Evolutionary conservation across 1,140 invertebrate genomes (phyloP).

Genomic region (Chrysopa pallens): DNA sequence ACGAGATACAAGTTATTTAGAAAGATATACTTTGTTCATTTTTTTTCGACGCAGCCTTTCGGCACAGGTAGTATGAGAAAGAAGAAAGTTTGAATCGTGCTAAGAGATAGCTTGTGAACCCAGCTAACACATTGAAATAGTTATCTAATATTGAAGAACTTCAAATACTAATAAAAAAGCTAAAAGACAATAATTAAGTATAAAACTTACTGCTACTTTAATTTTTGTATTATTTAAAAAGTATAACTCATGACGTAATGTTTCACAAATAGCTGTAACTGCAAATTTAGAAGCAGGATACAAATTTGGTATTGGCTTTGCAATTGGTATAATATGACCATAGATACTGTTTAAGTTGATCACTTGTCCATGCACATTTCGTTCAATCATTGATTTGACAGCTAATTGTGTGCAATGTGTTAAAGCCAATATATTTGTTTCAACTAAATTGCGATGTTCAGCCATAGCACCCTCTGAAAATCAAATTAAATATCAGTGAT

Average conservation of each 20-base stretch:
- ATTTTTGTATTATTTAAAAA: conserved; percentile 29
- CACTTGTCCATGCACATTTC: conserved; percentile 24
- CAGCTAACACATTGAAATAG: too few species aligned
- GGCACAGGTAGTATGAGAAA: too few species aligned
- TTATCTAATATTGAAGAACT: too few species aligned
- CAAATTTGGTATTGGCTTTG: conserved; percentile 18
- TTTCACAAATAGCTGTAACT: conserved; percentile 38
- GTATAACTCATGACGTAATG: conserved; percentile 34
- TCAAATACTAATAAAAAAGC: too few species aligned
- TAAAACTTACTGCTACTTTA: conserved; percentile 29
- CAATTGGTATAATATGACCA: conserved; percentile 1
- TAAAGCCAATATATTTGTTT: conserved; percentile 6
- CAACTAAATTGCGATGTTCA: conserved; percentile 19
- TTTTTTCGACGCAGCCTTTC: too few species aligned
- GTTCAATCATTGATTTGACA: conserved; percentile 25
- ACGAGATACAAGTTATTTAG: too few species aligned
- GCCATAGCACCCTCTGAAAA: conserved; percentile 27
- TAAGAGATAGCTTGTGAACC: too few species aligned
- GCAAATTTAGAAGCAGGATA: conserved; percentile 42
- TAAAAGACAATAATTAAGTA: too few species aligned
- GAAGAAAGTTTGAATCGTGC: too few species aligned
- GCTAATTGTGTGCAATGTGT: conserved; percentile 25
- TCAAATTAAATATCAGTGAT: conserved; percentile 24
- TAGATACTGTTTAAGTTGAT: background rate
- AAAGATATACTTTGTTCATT: too few species aligned